Evolutionary conservation across 2,113 vertebrate genomes (phyloP), one percentile per base, ranked within the genome.

Genomic region (Glaucidium brasilianum): DNA sequence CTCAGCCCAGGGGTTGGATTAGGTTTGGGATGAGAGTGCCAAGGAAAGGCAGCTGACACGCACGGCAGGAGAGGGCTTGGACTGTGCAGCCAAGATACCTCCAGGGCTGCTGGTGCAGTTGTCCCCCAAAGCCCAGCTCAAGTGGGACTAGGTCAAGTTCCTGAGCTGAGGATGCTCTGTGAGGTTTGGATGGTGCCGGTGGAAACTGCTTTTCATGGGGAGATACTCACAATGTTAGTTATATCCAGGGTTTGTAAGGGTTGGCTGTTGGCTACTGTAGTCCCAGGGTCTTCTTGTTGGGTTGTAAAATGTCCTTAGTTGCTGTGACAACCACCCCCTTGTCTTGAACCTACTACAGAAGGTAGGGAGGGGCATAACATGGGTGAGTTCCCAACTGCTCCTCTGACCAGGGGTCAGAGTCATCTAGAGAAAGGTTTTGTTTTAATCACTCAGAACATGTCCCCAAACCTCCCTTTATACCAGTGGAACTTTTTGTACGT

Each of bases 111-210:
- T 67, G 43, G 37, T 35, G 16, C 43, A 20, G 0, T 26, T 41
- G n/a, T n/a, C 9, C 64, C 52, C 43, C 6, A 6, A 20, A 62
- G 4, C 9, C 23, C 29, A 23, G 23, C 39, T 37, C 20, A 1
- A 0, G 1, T 16, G 32, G 50, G 58, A 19, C 25, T 25, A 34
- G 37, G n/a, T 35, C 0, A 0, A 39, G 53, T 9, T 67, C 53
- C 55, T 5, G 72, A 69, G 49, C 78, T 27, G 20, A 18, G 52
- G 37, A 15, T 41, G 45, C 34, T 81, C 67, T 29, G 25, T 2
- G 22, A 34, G 30, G 19, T 30, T 29, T 13, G 87, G 25, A 2
- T 35, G 75, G 22, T 68, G 75, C 56, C 47, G 4, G 12, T 49
- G 37, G 75, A 35, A 43, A 15, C 14, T 25, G 62, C 27, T 55